Conservation (phyloP, 1,140 invertebrate species). For the Globodera rostochiensis region DNA sequence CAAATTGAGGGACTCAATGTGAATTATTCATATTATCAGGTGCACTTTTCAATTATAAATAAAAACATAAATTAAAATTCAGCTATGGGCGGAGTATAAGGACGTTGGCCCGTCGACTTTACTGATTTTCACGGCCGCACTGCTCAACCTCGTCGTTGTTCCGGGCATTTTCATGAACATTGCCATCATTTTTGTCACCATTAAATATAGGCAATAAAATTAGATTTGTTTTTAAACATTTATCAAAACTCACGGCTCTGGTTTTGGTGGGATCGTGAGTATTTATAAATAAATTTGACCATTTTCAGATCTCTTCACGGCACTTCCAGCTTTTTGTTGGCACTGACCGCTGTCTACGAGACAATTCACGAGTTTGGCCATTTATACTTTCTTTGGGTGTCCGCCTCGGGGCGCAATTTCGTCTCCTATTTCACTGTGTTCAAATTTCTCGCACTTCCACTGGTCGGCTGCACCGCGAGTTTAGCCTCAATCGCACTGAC, state of each 20-base stretch:
- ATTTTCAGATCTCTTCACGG: not conserved
- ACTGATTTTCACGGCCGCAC: constrained; percentile 9
- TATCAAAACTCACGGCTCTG: not conserved
- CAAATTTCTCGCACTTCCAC: not conserved
- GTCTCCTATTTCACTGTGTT: constrained; percentile 16
- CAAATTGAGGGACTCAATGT: constrained; percentile 9
- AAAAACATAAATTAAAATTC: not conserved
- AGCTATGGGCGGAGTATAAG: constrained; percentile 2
- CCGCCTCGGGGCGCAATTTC: constrained; percentile 13
- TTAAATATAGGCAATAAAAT: constrained; percentile 10
- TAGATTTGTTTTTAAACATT: not conserved
- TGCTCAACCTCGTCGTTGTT: constrained; percentile 14
- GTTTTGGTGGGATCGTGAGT: not conserved
- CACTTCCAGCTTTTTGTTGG: not conserved
- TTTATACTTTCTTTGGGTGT: not conserved
- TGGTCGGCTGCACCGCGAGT: constrained; percentile 22
- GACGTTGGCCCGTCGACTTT: constrained; percentile 4
- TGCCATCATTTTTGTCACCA: constrained; percentile 16
- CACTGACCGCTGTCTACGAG: constrained; percentile 17
- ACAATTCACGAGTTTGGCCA: constrained; percentile 12
- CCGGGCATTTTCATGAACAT: constrained; percentile 24
- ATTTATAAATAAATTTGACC: not conserved
- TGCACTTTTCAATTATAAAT: not conserved
- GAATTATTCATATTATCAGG: constrained; percentile 28
- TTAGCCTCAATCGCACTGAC: constrained; percentile 10